Evolutionary conservation across 2,113 vertebrate species (phyloP), one percentile per base, ranked within the genome.

Genomic region (Cervus canadensis): DNA sequence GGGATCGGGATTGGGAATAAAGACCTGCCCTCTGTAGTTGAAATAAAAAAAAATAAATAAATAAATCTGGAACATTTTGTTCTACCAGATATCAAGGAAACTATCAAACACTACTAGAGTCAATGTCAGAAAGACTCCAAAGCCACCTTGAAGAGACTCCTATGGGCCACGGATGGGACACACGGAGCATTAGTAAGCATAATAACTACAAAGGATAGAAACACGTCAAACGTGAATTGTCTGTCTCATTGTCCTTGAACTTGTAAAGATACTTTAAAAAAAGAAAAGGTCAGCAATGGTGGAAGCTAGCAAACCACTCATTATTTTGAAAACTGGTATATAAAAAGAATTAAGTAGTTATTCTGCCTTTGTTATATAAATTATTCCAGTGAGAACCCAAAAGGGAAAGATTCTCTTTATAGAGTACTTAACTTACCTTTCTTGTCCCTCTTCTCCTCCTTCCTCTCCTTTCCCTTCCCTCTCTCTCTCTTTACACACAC

Each of bases 281-380:
- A 76, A 28, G 71, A 36, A 85, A 89, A 67, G 3, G 13, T 64
- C 54, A 50, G 16, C 52, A 59, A 30, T 54, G 19, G 48, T 87
- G 28, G 13, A 84, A 91, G 57, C 67, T 81, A 87, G 23, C 82
- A 84, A 89, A 71, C 6, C 40, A 64, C 48, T 91, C 60, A 52
- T 59, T 90, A 85, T 86, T 91, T 87, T 67, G 28, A 50, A 90
- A 86, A 36, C n/a, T 95, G 36, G 7, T 89, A 76, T 87, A 83
- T 74, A 96, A 93, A 92, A 94, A 64, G 26, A 94, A 82, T 62
- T 48, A 91, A 59, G 19, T 6, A 16, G 71, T 87, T 89, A 92
- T 83, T 97, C 43, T 90, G 14, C 45, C 43, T 94, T 93, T 81
- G 33, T 78, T 88, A 67, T 28, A 79, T 86, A 86, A 96, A 94